Base-by-base conservation (phyloP, 2,888 invertebrate genomes). In the Steinernema carpocapsae region DNA sequence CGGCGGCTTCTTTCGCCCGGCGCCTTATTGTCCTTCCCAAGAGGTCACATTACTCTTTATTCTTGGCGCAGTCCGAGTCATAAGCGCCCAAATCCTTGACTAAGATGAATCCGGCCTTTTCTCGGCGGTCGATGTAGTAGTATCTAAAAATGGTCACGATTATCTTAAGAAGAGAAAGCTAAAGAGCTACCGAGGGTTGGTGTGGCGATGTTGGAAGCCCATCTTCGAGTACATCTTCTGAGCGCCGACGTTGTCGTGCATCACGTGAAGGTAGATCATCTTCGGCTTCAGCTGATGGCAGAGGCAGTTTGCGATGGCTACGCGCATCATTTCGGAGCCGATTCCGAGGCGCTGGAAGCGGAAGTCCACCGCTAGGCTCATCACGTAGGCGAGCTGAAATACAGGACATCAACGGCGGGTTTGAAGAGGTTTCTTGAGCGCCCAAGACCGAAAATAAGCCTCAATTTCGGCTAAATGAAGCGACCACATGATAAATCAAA, bases 101-200 rank as follows among this genome's bases (percentile, higher is more conserved):
- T n/a, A 48, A 48, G 48, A 48, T 48, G 48, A n/a, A 48, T 4
- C n/a, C 48, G n/a, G 48, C 48, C 48, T 48, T 17, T 17, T 48
- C 48, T 48, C 19, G 7, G 48, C 19, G 48, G 48, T 48, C n/a
- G 48, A 48, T 48, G 48, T 48, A 48, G 48, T 48, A 48, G 48
- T 48, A 48, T 17, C 48, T 48, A 19, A 48, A 48, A 48, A 10
- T 7, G 48, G n/a, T 17, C 17, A 19, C 6, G 19, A n/a, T 48
- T 19, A 48, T 48, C 48, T 4, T 48, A 48, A 17, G n/a, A 48
- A 17, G 19, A 7, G 14, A 43, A 43, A 12, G 7, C 7, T 10
- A 43, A 12, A 7, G 10, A 43, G 10, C 14, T 43, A 48, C 48
- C 48, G 6, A 17, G 48, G 6, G 48, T 48, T 48, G 7, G 48